Evolutionary conservation across 2,113 vertebrate species (phyloP), one percentile per base, ranked within the genome.

Genomic region (Cromileptes altivelis): DNA sequence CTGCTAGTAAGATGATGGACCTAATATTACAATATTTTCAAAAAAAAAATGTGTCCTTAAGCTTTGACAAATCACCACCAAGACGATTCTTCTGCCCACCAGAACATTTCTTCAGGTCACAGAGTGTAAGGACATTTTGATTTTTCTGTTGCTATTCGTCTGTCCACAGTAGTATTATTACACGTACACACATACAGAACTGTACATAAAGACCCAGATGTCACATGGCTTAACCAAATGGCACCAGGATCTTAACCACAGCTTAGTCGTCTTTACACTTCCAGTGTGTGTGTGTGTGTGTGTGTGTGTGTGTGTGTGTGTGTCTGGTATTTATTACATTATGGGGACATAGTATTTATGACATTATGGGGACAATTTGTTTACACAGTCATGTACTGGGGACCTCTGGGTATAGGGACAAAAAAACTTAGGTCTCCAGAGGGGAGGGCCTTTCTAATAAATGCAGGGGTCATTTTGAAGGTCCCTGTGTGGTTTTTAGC

Each of bases 221-320:
- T 85, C 78, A 27, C 64, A 55, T 63, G 78, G 86, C 70, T 85
- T 79, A 72, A 53, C 53, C 25, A 56, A 79, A 75, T 12, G 79
- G 75, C 86, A 82, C 82, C 79, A 63, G 30, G 75, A 70, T 80
- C 62, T 69, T 63, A 65, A 47, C 27, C 7, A 6, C 62, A 61
- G 78, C 78, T 88, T 85, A 78, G 53, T 53, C 15, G 19, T 62
- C 82, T 86, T 86, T 78, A 74, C 74, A 64, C 69, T 73, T n/a
- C 7, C n/a, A 10, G 52, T 25, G 52, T 12, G 30, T 25, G 27
- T 6, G 3, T 13, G 18, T 60, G 14, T 40, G 21, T 52, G 18
- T 75, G 56, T 70, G 37, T 60, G 58, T 50, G 15, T 78, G 7
- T 72, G 74, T 27, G 3, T 27, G 27, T 58, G 15, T 55, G 19